Base-by-base conservation (phyloP, 2,888 invertebrate species). In the Metacarcinus magister region DNA sequence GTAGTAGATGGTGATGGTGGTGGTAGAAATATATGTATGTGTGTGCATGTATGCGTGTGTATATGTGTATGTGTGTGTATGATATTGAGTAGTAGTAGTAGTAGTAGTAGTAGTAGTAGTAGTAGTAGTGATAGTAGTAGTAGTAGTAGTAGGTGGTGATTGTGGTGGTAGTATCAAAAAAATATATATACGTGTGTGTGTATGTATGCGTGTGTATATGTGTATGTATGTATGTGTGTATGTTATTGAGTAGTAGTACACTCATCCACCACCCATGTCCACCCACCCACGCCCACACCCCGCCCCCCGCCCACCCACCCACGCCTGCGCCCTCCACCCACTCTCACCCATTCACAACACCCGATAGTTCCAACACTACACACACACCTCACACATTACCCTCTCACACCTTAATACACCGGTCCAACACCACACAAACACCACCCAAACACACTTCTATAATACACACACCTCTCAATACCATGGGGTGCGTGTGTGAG, bases 151-250 rank as follows among this genome's bases (percentile, higher is more conserved):
- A 75, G n/a, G 75, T 91, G 43, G 32, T 7, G 28, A 3, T 91
- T 1, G 32, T 8, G n/a, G 43, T 91, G 43, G 28, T 7, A 32
- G 87, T 39, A 2, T 39, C 67, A 23, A 39, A 23, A 39, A 23
- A 32, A 19, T 90, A 44, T n/a, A 44, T 90, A 44, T 92, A 48
- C 46, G 92, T 92, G 48, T 92, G 13, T 32, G 0, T 92, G 54
- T 90, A 39, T 90, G 90, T 90, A 3, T 44, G 92, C 46, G n/a
- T 95, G 44, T 43, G 44, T 82, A 32, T 43, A 32, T 28, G 87
- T 82, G 46, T 94, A 87, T 82, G 94, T 94, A 87, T 75, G 87
- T 43, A 23, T 44, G 90, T 90, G 90, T 89, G 89, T 89, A 19
- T 89, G n/a, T n/a, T 75, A 75, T 75, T 23, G 75, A 75, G 75